Evolutionary conservation across 2,888 invertebrate species (phyloP).

Genomic region (Ophraella communa): DNA sequence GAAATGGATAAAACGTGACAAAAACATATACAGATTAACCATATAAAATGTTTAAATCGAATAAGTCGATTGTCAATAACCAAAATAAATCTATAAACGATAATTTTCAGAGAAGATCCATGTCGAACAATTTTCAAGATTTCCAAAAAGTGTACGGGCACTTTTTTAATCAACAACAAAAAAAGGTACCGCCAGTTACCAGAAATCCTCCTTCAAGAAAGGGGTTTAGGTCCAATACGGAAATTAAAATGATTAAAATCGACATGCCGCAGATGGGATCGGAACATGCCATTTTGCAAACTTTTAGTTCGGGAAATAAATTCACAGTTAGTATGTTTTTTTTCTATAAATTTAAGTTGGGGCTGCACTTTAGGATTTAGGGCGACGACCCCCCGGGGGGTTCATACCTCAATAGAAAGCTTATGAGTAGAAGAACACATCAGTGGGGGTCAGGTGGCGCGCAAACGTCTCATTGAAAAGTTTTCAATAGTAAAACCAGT

Average conservation of each 20-base stretch:
- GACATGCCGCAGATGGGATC: slow-evolving; percentile 3
- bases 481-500: no score
- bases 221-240: background rate
- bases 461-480: no score
- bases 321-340: background rate
- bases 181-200: background rate
- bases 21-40: background rate
- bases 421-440: no score
- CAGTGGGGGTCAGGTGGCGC: no score
- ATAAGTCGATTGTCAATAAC: background rate
- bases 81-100: background rate
- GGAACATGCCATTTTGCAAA: background rate
- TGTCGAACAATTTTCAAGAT: background rate
- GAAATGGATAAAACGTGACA: background rate
- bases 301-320: background rate
- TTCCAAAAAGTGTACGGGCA: background rate
- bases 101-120: background rate
- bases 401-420: no score
- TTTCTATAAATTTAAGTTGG: no score
- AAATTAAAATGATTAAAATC: slow-evolving; percentile 1
- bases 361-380: no score
- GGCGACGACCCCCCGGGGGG: no score
- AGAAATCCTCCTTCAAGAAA: background rate
- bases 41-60: background rate
- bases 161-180: background rate